Evolutionary conservation across 1,140 invertebrate species (phyloP).

Genomic region (Brachionus sp.): DNA sequence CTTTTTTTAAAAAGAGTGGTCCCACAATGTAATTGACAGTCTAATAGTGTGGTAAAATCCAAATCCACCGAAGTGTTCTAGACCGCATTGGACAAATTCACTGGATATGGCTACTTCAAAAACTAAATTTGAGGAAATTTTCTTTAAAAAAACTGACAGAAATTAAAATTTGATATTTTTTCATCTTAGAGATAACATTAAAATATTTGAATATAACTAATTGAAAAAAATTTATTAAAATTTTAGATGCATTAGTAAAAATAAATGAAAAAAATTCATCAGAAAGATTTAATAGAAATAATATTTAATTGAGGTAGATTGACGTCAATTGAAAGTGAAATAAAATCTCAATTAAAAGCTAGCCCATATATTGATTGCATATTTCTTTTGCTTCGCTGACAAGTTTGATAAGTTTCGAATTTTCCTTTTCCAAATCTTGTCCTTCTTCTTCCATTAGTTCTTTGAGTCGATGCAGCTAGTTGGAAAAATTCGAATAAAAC

Average conservation of each 20-base stretch:
- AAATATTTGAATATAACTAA: too few relatives aligned
- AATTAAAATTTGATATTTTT: too few relatives aligned
- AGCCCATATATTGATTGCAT: conserved; percentile 23
- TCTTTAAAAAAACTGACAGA: too few relatives aligned
- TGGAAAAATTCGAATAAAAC: background rate
- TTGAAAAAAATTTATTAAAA: too few relatives aligned
- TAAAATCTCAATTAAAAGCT: background rate
- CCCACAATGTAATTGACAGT: too few relatives aligned
- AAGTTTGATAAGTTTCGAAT: background rate
- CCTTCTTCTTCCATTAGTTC: conserved; percentile 38
- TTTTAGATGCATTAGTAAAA: background rate
- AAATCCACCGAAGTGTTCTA: too few relatives aligned
- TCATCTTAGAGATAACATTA: too few relatives aligned
- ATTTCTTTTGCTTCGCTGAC: conserved; percentile 37
- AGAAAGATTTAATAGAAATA: background rate
- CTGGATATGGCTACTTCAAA: too few relatives aligned
- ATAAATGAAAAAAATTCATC: background rate
- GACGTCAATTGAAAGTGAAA: background rate
- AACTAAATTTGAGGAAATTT: too few relatives aligned
- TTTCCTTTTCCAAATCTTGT: conserved; percentile 8
- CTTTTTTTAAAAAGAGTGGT: too few relatives aligned
- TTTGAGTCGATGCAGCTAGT: conserved; percentile 4
- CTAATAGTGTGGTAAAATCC: too few relatives aligned
- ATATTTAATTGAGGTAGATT: background rate
- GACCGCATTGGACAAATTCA: too few relatives aligned